phyloP scores from a whole-genome alignment of 2,888 invertebrate genomes.

The Dyspetes luteomarginatus region DNA sequence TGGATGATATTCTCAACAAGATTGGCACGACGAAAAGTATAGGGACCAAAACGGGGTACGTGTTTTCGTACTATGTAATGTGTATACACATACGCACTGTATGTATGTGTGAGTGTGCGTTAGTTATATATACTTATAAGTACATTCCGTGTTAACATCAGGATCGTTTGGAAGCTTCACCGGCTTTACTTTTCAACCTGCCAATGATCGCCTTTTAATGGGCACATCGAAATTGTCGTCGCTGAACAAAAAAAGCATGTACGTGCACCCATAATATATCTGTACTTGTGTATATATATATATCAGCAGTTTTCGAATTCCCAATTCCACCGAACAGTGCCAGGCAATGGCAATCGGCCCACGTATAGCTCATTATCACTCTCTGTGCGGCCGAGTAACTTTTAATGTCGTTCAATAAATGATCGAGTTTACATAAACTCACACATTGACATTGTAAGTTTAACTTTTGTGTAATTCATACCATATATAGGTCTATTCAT shows the following conservation, averaged over 20 bases:
- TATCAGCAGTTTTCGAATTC: neutral
- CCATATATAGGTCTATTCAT: neutral
- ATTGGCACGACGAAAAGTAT: constrained; percentile 15
- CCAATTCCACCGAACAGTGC: neutral
- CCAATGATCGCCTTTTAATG: constrained; percentile 33
- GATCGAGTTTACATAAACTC: constrained; percentile 40
- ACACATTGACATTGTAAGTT: constrained; percentile 23
- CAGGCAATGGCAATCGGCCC: constrained; percentile 1
- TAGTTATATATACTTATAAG: neutral
- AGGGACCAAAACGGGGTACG: too few relatives aligned
- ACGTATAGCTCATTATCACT: constrained; percentile 46
- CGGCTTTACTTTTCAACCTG: constrained; percentile 19
- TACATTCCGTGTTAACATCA: neutral
- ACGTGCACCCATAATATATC: neutral
- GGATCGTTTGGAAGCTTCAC: neutral
- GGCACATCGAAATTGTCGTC: constrained; percentile 8
- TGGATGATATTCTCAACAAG: constrained; percentile 19
- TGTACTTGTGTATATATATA: neutral
- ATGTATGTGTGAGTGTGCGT: neutral
- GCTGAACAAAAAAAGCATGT: neutral
- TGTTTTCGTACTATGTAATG: neutral
- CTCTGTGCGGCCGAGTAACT: constrained; percentile 27
- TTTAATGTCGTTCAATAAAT: constrained; percentile 32
- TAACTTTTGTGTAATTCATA: neutral
- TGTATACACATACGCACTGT: neutral